Conservation (phyloP, 2,113 vertebrate species). For the Dicentrarchus labrax region DNA sequence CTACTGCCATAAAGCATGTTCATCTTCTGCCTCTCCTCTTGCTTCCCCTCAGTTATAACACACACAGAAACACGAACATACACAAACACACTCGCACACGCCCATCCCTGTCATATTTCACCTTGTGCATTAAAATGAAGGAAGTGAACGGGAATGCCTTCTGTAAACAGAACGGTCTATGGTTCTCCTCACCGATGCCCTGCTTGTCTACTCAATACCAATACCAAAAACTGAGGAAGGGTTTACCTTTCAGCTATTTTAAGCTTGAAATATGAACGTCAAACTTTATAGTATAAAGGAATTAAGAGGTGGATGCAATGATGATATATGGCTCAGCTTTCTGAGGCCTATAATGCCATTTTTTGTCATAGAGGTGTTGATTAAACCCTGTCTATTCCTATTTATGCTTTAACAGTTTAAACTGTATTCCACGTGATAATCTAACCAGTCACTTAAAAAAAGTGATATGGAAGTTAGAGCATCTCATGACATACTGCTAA, state of each 20-base stretch:
- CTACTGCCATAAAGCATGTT: conserved; percentile 84
- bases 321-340: neutral
- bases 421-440: neutral
- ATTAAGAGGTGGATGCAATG: neutral
- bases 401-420: neutral
- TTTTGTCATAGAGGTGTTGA: neutral
- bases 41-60: conserved; percentile 69
- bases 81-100: conserved; percentile 59
- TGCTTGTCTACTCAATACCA: neutral
- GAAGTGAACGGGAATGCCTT: conserved; percentile 55
- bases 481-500: neutral
- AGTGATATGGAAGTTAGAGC: neutral
- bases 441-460: neutral
- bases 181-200: conserved; percentile 21
- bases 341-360: neutral
- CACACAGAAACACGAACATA: conserved; percentile 53
- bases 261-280: conserved; percentile 3
- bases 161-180: conserved; percentile 49
- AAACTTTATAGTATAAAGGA: neutral
- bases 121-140: conserved; percentile 71
- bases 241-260: neutral
- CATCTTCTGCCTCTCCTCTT: conserved; percentile 76
- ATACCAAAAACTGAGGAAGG: conserved; percentile 1
- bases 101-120: conserved; percentile 72
- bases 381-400: neutral